These are phyloP conservation scores for Halictus quadricinctus DNA, from an alignment of 2,888 invertebrate genomes.

Conservation along the genomic window DNA sequence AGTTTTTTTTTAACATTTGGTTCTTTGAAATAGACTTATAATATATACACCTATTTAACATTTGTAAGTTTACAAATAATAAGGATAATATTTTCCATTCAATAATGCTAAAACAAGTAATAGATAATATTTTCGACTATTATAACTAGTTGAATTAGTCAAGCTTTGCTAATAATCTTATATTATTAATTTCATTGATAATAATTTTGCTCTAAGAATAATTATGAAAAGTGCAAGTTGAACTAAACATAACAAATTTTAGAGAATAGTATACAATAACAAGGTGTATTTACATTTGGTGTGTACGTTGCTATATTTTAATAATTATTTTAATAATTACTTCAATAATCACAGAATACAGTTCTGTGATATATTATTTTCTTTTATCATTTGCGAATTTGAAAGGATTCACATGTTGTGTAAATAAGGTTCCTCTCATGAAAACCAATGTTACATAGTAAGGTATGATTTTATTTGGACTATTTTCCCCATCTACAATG, in stretches of 20 bases:
- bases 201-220: constrained; percentile 10
- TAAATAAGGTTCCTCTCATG: constrained; percentile 18
- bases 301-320: constrained; percentile 12
- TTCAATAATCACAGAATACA: constrained; percentile 19
- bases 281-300: constrained; percentile 17
- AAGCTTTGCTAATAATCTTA: constrained; percentile 26
- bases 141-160: constrained; percentile 3
- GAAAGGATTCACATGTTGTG: neutral
- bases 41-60: constrained; percentile 34
- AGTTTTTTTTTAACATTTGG: constrained; percentile 12
- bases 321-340: neutral
- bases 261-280: constrained; percentile 12
- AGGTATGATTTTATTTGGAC: constrained; percentile 45
- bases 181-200: constrained; percentile 23
- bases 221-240: constrained; percentile 4
- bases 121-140: constrained; percentile 2
- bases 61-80: constrained; percentile 11
- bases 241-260: constrained; percentile 7
- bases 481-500: constrained; percentile 47
- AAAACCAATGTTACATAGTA: constrained; percentile 33
- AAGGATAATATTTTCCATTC: constrained; percentile 1
- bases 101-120: constrained; percentile 8
- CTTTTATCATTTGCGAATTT: constrained; percentile 7
- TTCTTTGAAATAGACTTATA: constrained; percentile 10
- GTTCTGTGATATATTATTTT: neutral